phyloP scores from a whole-genome alignment of 2,888 invertebrate genomes.

The Sphecodes monilicornis region DNA sequence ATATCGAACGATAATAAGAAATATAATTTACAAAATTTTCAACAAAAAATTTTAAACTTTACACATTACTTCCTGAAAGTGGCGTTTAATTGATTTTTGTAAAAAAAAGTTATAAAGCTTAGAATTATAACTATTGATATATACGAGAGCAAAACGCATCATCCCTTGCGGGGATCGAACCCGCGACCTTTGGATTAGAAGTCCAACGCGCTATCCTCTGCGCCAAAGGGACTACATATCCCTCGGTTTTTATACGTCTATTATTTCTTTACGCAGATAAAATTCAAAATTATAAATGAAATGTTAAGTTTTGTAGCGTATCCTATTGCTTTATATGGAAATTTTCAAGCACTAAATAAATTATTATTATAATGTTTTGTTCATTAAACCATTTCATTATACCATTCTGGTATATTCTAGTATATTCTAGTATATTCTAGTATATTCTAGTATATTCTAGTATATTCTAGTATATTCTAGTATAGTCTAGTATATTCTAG shows the following conservation, averaged over 20 bases:
- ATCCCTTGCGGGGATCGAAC: slow-evolving; percentile 68
- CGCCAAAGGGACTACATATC: slow-evolving; percentile 55
- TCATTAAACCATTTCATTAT: no score
- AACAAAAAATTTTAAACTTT: background rate
- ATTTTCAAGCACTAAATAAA: background rate
- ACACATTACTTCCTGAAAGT: background rate
- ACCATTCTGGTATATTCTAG: no score
- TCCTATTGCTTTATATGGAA: background rate
- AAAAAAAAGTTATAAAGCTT: background rate
- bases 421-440: no score
- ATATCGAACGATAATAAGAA: background rate
- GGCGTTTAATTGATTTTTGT: background rate
- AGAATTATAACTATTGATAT: no score
- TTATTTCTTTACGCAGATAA: background rate
- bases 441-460: no score
- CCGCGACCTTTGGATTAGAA: slow-evolving; percentile 67
- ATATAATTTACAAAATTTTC: background rate
- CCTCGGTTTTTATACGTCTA: background rate
- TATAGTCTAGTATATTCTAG: no score
- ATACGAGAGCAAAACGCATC: slow-evolving; percentile 49
- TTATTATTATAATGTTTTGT: no score
- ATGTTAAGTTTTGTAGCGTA: background rate
- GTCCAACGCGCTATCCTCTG: slow-evolving; percentile 63
- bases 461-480: no score
- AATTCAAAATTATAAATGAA: background rate